A percentile compares a stretch with the other conserved stretches of the same genome.
These are phyloP conservation scores for Patella depressa DNA, from an alignment of 2,888 invertebrate genomes.

Conservation along the genomic window DNA sequence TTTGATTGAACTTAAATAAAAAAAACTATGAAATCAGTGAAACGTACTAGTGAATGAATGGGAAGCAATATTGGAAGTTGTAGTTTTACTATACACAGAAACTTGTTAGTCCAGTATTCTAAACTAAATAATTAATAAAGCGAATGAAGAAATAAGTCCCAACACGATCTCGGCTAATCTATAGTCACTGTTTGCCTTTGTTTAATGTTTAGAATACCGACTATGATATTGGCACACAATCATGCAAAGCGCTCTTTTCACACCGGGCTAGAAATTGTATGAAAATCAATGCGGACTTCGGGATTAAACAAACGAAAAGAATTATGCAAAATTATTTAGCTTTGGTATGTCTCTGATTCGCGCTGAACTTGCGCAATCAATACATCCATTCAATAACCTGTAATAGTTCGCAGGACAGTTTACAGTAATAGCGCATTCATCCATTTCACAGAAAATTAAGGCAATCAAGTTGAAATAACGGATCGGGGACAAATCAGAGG, in stretches of 20 bases:
- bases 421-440: no score
- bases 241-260: slow-evolving; percentile 13
- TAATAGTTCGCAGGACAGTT: no score
- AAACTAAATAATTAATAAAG: no score
- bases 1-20: no score
- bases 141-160: background rate
- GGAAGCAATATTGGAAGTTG: no score
- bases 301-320: slow-evolving; percentile 12
- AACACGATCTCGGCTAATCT: background rate
- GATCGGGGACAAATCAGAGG: no score
- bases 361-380: slow-evolving; percentile 2
- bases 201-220: background rate
- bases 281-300: background rate
- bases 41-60: no score
- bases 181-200: slow-evolving; percentile 1
- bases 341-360: background rate
- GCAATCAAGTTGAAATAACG: no score
- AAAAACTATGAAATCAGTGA: no score
- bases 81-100: no score
- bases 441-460: no score
- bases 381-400: background rate
- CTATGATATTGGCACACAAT: background rate
- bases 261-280: background rate
- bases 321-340: slow-evolving; percentile 11
- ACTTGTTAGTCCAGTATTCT: no score